Base-by-base conservation (phyloP, 2,888 invertebrate genomes). In the Platycheirus albimanus region DNA sequence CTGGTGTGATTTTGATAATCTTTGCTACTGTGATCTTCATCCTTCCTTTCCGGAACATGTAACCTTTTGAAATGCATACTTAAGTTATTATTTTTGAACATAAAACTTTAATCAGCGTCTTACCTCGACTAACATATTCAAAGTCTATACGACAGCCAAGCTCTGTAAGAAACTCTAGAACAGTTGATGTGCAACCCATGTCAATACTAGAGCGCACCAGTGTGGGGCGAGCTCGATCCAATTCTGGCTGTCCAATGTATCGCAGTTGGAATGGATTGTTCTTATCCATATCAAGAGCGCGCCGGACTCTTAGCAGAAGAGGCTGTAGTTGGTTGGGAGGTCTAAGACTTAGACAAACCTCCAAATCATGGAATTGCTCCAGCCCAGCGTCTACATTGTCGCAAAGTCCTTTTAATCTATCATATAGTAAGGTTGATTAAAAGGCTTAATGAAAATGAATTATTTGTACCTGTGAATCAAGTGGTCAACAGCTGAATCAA, bases 1-100 rank as follows among this genome's bases (percentile, higher is more conserved):
- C 94, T 67, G 95, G 95, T 45, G 93, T 93, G 90, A 96, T 94
- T 93, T 97, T 97, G 87, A 96, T 97, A 74, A 98, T 95, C 91
- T 98, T 98, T 0, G 98, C 96, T 0, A 99, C 98, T 0, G 97
- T 98, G 17, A 98, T 96, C 91, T 99, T 99, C 97, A 99, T 98
- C 77, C 98, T 93, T 0, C 98, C 99, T 91, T 99, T 99, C 74
- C 98, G 93, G 88, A 98, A 98, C 95, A 98, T 96, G 88, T 96
- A 98, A 3, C 90, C 90, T 89, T 45, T 1, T 38, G 24, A 54
- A 20, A 13, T 19, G n/a, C 33, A 69, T 10, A 13, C 7, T n/a
- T 0, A 54, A n/a, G n/a, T n/a, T n/a, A n/a, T n/a, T n/a, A n/a
- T n/a, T n/a, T n/a, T n/a, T n/a, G n/a, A n/a, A n/a, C n/a, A n/a